Percentiles rank a stretch among this genome's conserved stretches.
phyloP scores from a whole-genome alignment of 2,797 vertebrate genomes.

The Hylomyscus alleni region DNA sequence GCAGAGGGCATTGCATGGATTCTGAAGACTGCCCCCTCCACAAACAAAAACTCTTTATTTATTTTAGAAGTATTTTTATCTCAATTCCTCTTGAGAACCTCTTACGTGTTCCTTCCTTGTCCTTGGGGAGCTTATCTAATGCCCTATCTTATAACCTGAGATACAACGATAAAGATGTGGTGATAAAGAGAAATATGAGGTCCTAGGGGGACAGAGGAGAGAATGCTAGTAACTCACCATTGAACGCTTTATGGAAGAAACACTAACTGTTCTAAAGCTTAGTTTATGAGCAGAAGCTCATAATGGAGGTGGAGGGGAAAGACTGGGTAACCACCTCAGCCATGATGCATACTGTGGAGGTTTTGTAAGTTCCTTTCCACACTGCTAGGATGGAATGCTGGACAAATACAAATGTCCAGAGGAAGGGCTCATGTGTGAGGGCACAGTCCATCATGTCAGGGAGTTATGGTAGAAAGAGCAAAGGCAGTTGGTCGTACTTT shows the following conservation, averaged over 20 bases:
- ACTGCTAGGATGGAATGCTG: not conserved
- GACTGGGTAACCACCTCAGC: not conserved
- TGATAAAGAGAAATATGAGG: not conserved
- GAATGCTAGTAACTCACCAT: not conserved
- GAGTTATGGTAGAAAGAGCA: not conserved
- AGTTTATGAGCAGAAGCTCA: not conserved
- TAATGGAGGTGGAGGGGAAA: not conserved
- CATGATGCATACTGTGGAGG: not conserved
- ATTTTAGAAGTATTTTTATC: not conserved
- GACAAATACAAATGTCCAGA: not conserved
- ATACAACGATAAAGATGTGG: not conserved
- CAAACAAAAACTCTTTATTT: not conserved
- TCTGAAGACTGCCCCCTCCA: not conserved
- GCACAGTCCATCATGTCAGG: not conserved
- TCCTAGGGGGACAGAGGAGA: not conserved
- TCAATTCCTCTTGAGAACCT: not conserved
- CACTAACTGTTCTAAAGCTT: not conserved
- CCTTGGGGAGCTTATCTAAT: not conserved
- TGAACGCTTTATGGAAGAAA: not conserved
- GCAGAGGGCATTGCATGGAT: not conserved
- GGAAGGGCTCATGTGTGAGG: not conserved
- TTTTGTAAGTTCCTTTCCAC: not conserved
- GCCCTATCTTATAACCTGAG: not conserved
- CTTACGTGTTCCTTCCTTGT: not conserved
- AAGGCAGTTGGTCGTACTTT: not conserved